Evolutionary conservation across 2,113 vertebrate genomes (phyloP).

Genomic region (Plotosus lineatus): DNA sequence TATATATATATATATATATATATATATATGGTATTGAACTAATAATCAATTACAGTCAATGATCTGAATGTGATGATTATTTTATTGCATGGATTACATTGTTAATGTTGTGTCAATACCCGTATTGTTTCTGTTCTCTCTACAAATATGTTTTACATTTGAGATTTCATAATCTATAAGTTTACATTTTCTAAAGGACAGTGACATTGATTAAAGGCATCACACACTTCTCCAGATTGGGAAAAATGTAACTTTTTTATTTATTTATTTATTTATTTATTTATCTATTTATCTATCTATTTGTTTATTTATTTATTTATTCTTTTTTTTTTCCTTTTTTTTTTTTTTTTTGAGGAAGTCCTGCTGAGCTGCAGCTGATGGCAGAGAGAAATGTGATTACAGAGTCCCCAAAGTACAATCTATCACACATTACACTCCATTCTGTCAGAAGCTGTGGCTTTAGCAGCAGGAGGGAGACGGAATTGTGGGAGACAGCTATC

Average conservation of each 20-base stretch:
- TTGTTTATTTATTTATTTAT: too few relatives aligned
- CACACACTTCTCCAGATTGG: constrained; percentile 53
- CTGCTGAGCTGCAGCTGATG: constrained; percentile 75
- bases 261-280: background rate
- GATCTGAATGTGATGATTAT: background rate
- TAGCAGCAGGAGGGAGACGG: constrained; percentile 71
- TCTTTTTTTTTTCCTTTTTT: too few relatives aligned
- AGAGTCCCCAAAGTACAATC: constrained; percentile 79
- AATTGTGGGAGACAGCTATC: constrained; percentile 76
- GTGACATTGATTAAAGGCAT: constrained; percentile 47
- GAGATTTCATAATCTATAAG: background rate
- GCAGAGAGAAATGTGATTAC: constrained; percentile 79
- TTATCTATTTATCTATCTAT: too few relatives aligned
- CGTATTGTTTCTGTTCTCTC: background rate
- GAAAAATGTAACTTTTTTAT: constrained; percentile 54
- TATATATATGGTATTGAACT: too few relatives aligned
- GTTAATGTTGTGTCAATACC: background rate
- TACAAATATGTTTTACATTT: background rate
- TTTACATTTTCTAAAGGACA: constrained; percentile 13
- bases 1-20: too few relatives aligned
- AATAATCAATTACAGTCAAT: background rate
- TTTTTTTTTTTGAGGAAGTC: constrained; percentile 66
- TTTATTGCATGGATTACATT: background rate
- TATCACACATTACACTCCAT: constrained; percentile 81
- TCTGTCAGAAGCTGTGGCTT: constrained; percentile 78